Conservation (phyloP, 2,797 vertebrate species). For the Triplophysa yarkandensis region DNA sequence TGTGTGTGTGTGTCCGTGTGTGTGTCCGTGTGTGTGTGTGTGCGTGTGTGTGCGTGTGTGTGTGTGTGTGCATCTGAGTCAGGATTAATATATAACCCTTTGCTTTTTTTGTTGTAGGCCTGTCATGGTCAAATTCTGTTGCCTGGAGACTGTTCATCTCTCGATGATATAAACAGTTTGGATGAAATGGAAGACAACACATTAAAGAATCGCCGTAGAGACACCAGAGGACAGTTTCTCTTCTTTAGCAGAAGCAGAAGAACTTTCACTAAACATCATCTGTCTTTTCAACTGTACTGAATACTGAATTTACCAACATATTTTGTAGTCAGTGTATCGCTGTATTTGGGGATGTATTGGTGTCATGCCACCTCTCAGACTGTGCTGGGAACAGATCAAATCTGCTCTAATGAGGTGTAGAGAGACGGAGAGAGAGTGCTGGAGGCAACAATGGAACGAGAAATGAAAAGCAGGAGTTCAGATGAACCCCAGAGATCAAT, state of each 20-base stretch:
- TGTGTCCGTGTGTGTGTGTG: no score
- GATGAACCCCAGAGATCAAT: neutral
- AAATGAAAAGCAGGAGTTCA: neutral
- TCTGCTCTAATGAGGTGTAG: no score
- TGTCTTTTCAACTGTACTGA: no score
- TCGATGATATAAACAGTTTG: neutral
- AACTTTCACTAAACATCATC: neutral
- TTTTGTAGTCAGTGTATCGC: no score
- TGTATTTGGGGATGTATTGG: no score
- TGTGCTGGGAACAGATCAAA: no score
- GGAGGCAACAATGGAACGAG: no score
- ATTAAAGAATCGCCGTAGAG: neutral
- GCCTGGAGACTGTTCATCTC: neutral
- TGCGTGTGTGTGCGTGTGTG: no score
- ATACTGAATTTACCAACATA: no score
- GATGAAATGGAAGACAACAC: neutral
- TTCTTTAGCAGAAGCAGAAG: neutral
- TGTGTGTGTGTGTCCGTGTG: no score
- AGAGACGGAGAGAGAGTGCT: no score
- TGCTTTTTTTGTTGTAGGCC: neutral
- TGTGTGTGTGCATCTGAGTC: neutral
- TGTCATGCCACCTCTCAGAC: no score
- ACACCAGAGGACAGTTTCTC: neutral
- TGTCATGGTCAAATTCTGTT: conserved; percentile 1
- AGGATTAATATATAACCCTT: neutral